Evolutionary conservation across 2,888 invertebrate genomes (phyloP), one percentile per base, ranked within the genome.

Genomic region (Oscheius sp.): DNA sequence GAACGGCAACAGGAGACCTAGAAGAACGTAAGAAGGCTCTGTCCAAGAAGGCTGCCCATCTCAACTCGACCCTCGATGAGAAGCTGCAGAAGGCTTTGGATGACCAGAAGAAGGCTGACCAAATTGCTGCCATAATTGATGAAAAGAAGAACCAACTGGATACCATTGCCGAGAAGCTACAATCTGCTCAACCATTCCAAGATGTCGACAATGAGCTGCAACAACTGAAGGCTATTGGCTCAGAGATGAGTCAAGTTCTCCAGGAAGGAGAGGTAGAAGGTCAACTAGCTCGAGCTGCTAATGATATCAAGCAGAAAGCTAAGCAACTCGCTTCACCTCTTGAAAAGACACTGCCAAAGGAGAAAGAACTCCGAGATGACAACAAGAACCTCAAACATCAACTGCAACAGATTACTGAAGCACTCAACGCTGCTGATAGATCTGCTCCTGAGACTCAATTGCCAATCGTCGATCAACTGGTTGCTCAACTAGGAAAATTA

Each of bases 81-180:
- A 61, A 31, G 67, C 65, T 55, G 55, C 72, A 23, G 65, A 73
- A 76, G 57, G 72, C 76, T 31, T 50, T 76, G 33, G 71, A 75
- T 53, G 69, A 52, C 58, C 42, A 65, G 48, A 68, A 34, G 58
- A 67, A 39, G 63, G 46, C 42, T 29, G 52, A 61, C 27, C 67
- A 68, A 17, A 2, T 53, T 10, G 20, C 31, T 37, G 48, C 64
- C 17, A 52, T 72, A 34, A 53, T 67, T 25, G 70, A 69, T 23
- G 69, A 61, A 8, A 61, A 61, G 20, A 61, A 61, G 61, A 61
- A 42, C 8, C 52, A 34, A 46, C 23, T 50, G 68, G 72, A 57
- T 45, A 68, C 55, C 65, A 52, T 45, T 70, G 66, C 72, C 46
- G 69, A 69, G 20, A 69, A 71, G 55, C 69, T 73, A 3, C 45